Conservation (phyloP, 1,140 invertebrate species). For the Sweltsa coloradensis region DNA sequence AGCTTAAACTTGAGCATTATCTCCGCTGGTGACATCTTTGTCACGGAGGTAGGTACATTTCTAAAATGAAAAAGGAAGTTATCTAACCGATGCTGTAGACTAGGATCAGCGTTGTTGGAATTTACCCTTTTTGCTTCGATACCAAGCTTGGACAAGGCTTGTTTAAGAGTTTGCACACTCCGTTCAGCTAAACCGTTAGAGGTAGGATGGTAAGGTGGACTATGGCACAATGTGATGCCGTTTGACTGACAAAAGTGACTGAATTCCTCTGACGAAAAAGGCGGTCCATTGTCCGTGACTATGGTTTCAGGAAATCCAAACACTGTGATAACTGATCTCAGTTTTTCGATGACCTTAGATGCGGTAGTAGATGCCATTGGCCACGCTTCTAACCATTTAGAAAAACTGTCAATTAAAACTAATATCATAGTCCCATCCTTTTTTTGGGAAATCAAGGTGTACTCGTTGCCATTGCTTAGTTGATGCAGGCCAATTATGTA, state of each 20-base stretch:
- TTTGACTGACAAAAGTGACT: slow-evolving; percentile 19
- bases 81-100: too few relatives aligned
- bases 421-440: slow-evolving; percentile 14
- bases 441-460: slow-evolving; percentile 18
- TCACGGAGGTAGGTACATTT: too few relatives aligned
- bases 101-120: too few relatives aligned
- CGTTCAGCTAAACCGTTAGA: slow-evolving; percentile 19
- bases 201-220: slow-evolving; percentile 12
- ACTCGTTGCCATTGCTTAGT: slow-evolving; percentile 15
- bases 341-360: slow-evolving; percentile 14
- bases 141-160: neutral
- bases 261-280: slow-evolving; percentile 27
- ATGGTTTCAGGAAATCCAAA: slow-evolving; percentile 25
- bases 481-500: slow-evolving; percentile 7
- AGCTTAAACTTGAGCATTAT: too few relatives aligned
- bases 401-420: slow-evolving; percentile 18
- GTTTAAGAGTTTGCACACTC: slow-evolving; percentile 16
- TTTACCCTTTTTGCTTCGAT: neutral
- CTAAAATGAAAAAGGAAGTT: too few relatives aligned
- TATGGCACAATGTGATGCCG: slow-evolving; percentile 4
- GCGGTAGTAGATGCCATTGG: slow-evolving; percentile 9
- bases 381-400: slow-evolving; percentile 17
- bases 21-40: too few relatives aligned
- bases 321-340: slow-evolving; percentile 23
- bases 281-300: slow-evolving; percentile 27